Evolutionary conservation across 2,888 invertebrate genomes (phyloP), one percentile per base, ranked within the genome.

Genomic region (Harpalus rubripes): DNA sequence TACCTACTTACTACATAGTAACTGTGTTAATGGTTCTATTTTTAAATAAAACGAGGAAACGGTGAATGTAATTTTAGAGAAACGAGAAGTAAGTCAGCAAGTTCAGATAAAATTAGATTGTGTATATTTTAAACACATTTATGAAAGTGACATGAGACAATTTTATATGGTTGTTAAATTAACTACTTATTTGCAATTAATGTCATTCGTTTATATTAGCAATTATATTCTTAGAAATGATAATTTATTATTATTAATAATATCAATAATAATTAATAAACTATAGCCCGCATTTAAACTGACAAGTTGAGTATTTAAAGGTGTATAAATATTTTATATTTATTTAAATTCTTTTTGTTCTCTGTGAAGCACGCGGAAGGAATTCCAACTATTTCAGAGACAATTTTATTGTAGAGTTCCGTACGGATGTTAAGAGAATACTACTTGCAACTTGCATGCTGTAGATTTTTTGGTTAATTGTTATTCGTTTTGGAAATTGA

Each of bases 101-200:
- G 72, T 44, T 74, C 41, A 7, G 4, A 41, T 41, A 44, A 44
- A 74, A 74, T 74, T 74, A 74, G 72, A 74, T 74, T 74, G 72
- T 74, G 16, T 44, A 44, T 68, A 15, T 74, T 44, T 74, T 74
- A 74, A 44, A 74, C 15, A 18, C 41, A 18, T 18, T 44, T 74
- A 41, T 74, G 72, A 74, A 74, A 74, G 72, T 74, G 72, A 74
- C 72, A 74, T 15, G 41, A 41, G 44, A 74, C 41, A 74, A 26
- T 16, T 41, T 74, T 44, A 74, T 44, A 41, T 74, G 72, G 32
- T 10, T 39, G n/a, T 32, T 68, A 44, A 41, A 52, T 74, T 74
- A 74, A 74, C 72, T 44, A 74, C 12, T 74, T 74, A 74, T 74
- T 44, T 44, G 16, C 18, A 44, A 74, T 74, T 44, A 74, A 74